Percentiles rank a stretch among this genome's conserved stretches.
These are phyloP conservation scores for Drosophila sturtevanti DNA, from an alignment of 1,140 invertebrate genomes.

Conservation along the genomic window DNA sequence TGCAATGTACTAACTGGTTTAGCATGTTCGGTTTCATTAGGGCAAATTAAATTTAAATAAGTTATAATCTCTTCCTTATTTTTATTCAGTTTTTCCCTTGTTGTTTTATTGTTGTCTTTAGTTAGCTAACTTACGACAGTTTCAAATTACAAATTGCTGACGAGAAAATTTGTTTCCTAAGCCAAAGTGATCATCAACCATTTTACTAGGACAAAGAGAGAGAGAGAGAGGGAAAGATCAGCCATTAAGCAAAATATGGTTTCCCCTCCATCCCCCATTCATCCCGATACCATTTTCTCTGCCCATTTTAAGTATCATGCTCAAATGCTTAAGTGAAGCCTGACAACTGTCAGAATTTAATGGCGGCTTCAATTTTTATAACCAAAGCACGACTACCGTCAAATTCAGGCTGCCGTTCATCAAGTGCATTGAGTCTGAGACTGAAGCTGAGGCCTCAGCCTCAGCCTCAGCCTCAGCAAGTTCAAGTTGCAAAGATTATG, in stretches of 20 bases:
- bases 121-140: conserved; percentile 50
- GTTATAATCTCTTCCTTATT: neutral
- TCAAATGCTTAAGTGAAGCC: conserved; percentile 49
- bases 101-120: conserved; percentile 37
- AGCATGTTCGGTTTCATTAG: too few species aligned
- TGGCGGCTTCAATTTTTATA: conserved; percentile 81
- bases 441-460: neutral
- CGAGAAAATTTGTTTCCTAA: conserved; percentile 28
- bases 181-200: conserved; percentile 43
- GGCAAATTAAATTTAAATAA: neutral
- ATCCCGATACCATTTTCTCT: conserved; percentile 4
- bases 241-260: conserved; percentile 29
- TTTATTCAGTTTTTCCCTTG: neutral
- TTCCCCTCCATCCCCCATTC: neutral
- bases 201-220: conserved; percentile 7
- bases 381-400: conserved; percentile 80
- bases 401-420: conserved; percentile 42
- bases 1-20: too few species aligned
- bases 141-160: conserved; percentile 59
- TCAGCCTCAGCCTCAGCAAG: too few species aligned
- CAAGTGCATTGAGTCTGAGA: conserved; percentile 43
- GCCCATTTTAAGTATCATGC: conserved; percentile 36
- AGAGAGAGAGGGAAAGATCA: conserved; percentile 19
- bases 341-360: conserved; percentile 81
- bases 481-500: conserved; percentile 64